Evolutionary conservation across 2,797 vertebrate genomes (phyloP), one percentile per base, ranked within the genome.

Genomic region (Oreonectes daqikongensis): DNA sequence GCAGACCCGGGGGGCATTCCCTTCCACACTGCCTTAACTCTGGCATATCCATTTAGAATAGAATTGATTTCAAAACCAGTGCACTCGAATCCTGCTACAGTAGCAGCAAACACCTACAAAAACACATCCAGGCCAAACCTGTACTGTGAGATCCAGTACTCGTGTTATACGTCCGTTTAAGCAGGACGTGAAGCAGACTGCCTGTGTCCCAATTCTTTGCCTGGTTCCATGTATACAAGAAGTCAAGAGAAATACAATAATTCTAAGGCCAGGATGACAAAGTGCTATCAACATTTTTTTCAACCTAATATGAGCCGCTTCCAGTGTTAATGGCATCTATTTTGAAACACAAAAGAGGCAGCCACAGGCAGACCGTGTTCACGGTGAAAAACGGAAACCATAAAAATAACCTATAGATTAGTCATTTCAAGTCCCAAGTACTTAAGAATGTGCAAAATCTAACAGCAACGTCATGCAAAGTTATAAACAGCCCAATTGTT

Each of bases 31-130:
- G 91, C 91, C 75, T 86, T 91, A 72, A 80, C 83, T 76, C 84
- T 87, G 73, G 90, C 72, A 78, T 89, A 93, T 12, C 87, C 75
- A 72, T 90, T 57, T 69, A 94, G 87, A 32, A 94, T 81, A 0
- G 90, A 89, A 85, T 93, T 94, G 24, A 95, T 91, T 83, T 95
- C 94, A 87, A 91, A 94, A 0, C 93, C 93, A 12, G 91, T 93
- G 81, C 90, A 89, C 72, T 88, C 89, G 76, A 94, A 90, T 59
- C 93, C 92, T 73, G 81, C 77, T 32, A 88, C 84, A 14, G 85
- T 87, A 38, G 93, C 91, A 0, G 90, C 89, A 88, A 94, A 90
- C 71, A 94, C 91, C 93, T 92, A 68, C 3, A 72, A 70, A 59
- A 81, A 71, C 15, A 65, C n/a, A 68, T 38, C 35, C 26, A 72